Conservation (phyloP, 2,797 vertebrate species). For the Huso huso region DNA sequence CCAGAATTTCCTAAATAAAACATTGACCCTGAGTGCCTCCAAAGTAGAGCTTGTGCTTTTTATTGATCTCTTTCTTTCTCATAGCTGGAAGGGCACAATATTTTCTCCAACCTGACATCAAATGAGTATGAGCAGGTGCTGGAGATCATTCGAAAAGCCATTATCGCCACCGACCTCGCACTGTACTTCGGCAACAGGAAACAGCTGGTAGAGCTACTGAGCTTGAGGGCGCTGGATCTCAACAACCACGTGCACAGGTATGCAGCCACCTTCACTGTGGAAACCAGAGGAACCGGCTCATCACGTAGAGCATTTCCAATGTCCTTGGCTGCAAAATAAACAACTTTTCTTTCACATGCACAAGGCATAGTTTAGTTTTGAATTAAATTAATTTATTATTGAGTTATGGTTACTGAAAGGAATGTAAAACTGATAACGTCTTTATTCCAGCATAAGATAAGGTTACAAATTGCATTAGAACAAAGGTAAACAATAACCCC, state of each 20-base stretch:
- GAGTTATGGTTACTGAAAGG: constrained; percentile 14
- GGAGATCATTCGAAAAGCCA: constrained; percentile 98
- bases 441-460: no score
- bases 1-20: no score
- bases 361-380: not conserved
- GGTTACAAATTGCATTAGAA: no score
- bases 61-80: constrained; percentile 83
- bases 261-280: not conserved
- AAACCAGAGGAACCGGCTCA: not conserved
- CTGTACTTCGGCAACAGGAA: constrained; percentile 96
- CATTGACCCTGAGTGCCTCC: constrained; percentile 41
- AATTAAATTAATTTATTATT: constrained; percentile 13
- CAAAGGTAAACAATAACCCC: no score
- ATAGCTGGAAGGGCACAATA: constrained; percentile 99
- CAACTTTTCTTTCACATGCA: no score
- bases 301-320: no score
- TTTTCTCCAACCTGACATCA: constrained; percentile 98
- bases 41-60: constrained; percentile 79
- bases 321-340: no score
- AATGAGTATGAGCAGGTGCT: constrained; percentile 94
- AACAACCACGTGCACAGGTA: constrained; percentile 92
- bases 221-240: constrained; percentile 68
- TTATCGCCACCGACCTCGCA: constrained; percentile 95
- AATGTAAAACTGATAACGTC: no score
- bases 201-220: constrained; percentile 81